Base-by-base conservation (phyloP, 1,140 invertebrate genomes). In the Apis dorsata region DNA sequence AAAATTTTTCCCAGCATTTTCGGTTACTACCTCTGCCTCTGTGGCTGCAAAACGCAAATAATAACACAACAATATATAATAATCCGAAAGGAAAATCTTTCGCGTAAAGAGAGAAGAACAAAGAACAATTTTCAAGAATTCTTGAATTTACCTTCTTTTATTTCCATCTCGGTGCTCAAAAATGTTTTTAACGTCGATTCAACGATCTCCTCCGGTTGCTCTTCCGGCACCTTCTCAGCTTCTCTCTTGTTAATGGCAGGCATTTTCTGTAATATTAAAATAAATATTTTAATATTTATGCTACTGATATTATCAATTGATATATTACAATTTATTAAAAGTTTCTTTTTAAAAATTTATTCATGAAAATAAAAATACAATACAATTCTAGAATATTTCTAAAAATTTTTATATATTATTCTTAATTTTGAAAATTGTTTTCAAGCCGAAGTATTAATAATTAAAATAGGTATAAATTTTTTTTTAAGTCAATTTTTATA, bases 211-310 rank as follows among this genome's bases (percentile, higher is more conserved):
- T 77, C 66, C n/a, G 65, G 55, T 19, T 44, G 24, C 8, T 55
- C 60, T 12, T 71, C 60, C 28, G 59, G 17, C 24, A 65, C 15
- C 55, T 55, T 73, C 21, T 79, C 70, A 2, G 85, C 72, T 59
- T 91, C 86, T 77, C 89, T 91, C 66, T 90, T 91, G 10, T 13
- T 5, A 15, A 90, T 24, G 79, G 86, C 74, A 78, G 92, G 91
- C 92, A 93, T 93, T 91, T 90, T 92, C 92, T 93, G 86, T 7
- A 53, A 68, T 44, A 44, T 44, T 44, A 44, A 44, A 44, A 44
- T 3, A 44, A 44, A 44, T 44, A 44, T 44, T 7, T 44, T 44
- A 44, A 44, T 44, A 44, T 44, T 44, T 7, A 7, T 44, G 34
- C 34, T 0, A 44, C 34, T 44, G 4, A 0, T 44, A 7, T 7